These are phyloP conservation scores for Drosophila mercatorum DNA, from an alignment of 2,888 invertebrate species.

Conservation along the genomic window DNA sequence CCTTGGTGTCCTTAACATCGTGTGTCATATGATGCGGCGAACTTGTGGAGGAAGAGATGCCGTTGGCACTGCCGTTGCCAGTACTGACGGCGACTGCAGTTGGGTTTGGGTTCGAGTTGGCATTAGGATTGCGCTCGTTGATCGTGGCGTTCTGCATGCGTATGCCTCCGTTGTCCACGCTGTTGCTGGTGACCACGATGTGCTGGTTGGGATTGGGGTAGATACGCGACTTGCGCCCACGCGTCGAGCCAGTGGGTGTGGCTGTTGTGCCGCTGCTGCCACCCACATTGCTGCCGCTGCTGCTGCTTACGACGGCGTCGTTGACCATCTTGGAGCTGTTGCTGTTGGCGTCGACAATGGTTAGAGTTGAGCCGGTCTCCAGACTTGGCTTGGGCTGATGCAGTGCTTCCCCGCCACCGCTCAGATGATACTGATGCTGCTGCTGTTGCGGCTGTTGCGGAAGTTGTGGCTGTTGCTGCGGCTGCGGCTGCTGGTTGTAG, in stretches of 20 bases:
- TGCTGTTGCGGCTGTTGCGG: constrained; percentile 85
- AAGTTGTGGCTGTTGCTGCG: constrained; percentile 85
- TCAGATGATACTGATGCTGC: constrained; percentile 86
- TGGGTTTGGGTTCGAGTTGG: constrained; percentile 20
- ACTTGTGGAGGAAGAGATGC: constrained; percentile 82
- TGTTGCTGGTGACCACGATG: constrained; percentile 82
- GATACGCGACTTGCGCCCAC: constrained; percentile 81
- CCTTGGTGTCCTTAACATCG: constrained; percentile 83
- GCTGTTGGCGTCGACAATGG: constrained; percentile 43
- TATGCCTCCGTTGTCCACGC: constrained; percentile 81
- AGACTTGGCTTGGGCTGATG: constrained; percentile 81
- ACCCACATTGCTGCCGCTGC: constrained; percentile 43
- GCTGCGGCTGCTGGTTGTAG: constrained; percentile 82
- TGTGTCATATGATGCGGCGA: constrained; percentile 82
- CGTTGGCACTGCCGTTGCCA: constrained; percentile 49
- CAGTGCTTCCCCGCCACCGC: constrained; percentile 53
- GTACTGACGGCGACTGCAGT: constrained; percentile 45
- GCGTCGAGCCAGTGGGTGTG: constrained; percentile 65
- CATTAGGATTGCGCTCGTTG: constrained; percentile 62
- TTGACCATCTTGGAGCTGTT: constrained; percentile 47
- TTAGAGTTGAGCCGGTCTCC: constrained; percentile 47
- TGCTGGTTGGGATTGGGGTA: constrained; percentile 82
- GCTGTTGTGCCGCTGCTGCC: constrained; percentile 40
- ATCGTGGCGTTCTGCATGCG: constrained; percentile 72
- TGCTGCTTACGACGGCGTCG: constrained; percentile 68